Base-by-base conservation (phyloP, 2,113 vertebrate species). In the Urocolius indicus region DNA sequence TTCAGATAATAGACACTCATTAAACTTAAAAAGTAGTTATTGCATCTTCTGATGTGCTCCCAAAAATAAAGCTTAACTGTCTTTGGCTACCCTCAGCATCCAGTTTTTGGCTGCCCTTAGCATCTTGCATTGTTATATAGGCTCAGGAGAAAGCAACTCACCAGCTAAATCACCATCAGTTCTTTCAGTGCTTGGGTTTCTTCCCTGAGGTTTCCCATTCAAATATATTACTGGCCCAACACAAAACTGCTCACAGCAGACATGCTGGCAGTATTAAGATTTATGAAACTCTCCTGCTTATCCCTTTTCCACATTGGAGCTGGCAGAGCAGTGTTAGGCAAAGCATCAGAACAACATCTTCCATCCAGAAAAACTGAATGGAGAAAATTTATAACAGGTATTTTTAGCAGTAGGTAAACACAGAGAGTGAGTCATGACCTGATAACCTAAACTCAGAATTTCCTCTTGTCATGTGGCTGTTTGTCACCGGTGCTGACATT, bases 361-460 rank as follows among this genome's bases (percentile, higher is more conserved):
- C 20, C 23, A 27, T 76, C 63, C 84, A 59, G 26, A 59, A 90
- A 48, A 72, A 49, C 29, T 5, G 71, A 85, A 62, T 1, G 34
- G 67, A 43, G 81, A 68, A 91, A 93, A 46, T 68, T 94, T 4
- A 4, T 34, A 49, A 10, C 45, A 93, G 61, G 79, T 92, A 76
- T 81, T 93, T 93, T 90, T 90, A 81, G 76, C 52, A 19, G 32
- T 52, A 88, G 83, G n/a, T 63, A 49, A 94, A 84, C 34, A 72
- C 90, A 90, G 72, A 34, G 19, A 29, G 34, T 95, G 92, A 96
- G 83, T 97, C 95, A 97, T 10, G 9, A 36, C 80, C 54, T 5
- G 4, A 18, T 12, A 80, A 66, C 61, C 63, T 71, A 34, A 93
- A 71, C 34, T 93, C 76, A 95, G 49, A 90, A 75, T 89, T 95